Conservation (phyloP, 2,888 invertebrate genomes). For the Hoplodrina blanda region DNA sequence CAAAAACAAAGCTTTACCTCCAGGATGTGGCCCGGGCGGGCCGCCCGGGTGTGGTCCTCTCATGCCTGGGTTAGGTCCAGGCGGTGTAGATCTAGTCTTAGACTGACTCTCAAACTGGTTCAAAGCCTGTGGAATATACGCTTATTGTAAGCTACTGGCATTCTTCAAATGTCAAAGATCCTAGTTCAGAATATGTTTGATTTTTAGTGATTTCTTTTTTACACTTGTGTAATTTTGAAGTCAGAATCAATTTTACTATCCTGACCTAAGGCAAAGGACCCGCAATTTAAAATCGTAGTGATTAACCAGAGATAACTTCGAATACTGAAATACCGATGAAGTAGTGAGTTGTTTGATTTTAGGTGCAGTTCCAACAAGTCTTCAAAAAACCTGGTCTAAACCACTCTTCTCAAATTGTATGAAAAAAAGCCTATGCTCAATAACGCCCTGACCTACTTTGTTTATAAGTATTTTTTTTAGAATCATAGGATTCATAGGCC, state of each 20-base stretch:
- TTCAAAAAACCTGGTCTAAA: not conserved
- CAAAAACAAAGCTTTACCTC: conserved; percentile 78
- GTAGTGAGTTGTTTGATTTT: not conserved
- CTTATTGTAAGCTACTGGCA: conserved; percentile 39
- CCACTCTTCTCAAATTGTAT: too few species aligned
- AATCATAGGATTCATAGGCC: not conserved
- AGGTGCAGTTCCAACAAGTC: not conserved
- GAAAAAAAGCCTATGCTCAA: not conserved
- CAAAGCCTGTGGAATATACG: conserved; percentile 86
- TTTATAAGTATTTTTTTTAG: not conserved
- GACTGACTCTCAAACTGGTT: conserved; percentile 98
- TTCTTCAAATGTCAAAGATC: not conserved
- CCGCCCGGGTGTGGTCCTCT: conserved; percentile 92
- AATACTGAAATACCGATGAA: not conserved
- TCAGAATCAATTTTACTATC: not conserved
- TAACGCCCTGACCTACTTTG: conserved; percentile 17
- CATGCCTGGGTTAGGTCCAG: conserved; percentile 92
- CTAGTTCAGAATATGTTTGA: not conserved
- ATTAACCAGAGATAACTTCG: not conserved
- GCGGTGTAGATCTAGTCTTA: conserved; percentile 96
- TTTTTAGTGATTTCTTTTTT: not conserved
- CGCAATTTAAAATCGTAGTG: not conserved
- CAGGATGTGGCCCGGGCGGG: conserved; percentile 91
- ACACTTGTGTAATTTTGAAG: too few species aligned
- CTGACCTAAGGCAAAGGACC: not conserved